A percentile compares a stretch with the other conserved stretches of the same genome.
Evolutionary conservation across 2,113 vertebrate species (phyloP).

Genomic region (Thunnus maccoyii): DNA sequence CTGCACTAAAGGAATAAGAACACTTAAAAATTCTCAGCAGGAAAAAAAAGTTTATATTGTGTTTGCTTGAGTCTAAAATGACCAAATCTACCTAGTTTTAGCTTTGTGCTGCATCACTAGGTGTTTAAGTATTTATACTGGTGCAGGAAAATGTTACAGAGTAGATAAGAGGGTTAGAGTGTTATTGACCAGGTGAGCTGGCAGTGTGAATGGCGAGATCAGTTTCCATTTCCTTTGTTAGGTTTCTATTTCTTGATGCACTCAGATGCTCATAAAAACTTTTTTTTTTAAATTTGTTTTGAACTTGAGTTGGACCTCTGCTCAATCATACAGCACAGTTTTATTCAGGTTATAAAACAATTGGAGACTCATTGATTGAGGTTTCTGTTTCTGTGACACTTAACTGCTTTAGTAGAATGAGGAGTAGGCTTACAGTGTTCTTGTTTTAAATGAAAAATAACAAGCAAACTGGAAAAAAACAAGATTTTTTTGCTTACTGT

Average conservation of each 20-base stretch:
- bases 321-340: slow-evolving; percentile 1
- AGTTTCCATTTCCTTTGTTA: slow-evolving; percentile 43
- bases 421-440: slow-evolving; percentile 38
- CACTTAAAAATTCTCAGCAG: background rate
- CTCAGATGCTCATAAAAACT: background rate
- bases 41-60: background rate
- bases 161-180: background rate
- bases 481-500: slow-evolving; percentile 7
- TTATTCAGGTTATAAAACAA: background rate
- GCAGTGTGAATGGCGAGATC: background rate
- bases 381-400: background rate
- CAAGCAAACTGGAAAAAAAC: slow-evolving; percentile 6
- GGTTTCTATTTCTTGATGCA: slow-evolving; percentile 37
- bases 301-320: background rate
- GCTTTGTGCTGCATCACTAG: background rate
- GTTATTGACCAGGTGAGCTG: background rate
- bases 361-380: background rate
- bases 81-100: background rate
- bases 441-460: background rate
- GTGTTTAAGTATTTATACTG: background rate
- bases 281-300: background rate
- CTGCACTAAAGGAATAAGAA: slow-evolving; percentile 10
- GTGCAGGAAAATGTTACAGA: background rate
- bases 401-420: background rate
- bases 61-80: background rate